Base-by-base conservation (phyloP, 2,113 vertebrate genomes). In the Picathartes gymnocephalus region DNA sequence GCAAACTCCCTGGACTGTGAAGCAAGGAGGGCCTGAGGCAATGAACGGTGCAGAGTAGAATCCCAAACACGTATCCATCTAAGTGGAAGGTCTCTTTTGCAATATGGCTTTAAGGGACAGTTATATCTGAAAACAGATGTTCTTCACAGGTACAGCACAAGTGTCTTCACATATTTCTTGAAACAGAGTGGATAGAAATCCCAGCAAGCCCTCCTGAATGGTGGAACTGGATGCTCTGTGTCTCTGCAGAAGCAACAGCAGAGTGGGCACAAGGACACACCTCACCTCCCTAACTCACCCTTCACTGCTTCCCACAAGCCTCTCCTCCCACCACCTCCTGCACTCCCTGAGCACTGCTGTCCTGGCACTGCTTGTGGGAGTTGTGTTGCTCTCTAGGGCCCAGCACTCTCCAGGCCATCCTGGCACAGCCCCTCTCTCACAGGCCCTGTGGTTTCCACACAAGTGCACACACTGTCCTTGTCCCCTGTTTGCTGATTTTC, bases 31-130 rank as follows among this genome's bases (percentile, higher is more conserved):
- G 40, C 47, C 62, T 17, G 44, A 68, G 35, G 79, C 3, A 1
- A 51, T 3, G 7, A 74, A 47, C 0, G 0, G 30, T 22, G 24
- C 40, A 14, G 18, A 79, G 25, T 22, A 48, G 62, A 84, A 39
- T 30, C 24, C 48, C 30, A 28, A 24, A 28, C 2, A 9, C 2
- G 21, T 0, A 35, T 10, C 35, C 35, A 11, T 2, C 23, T 8
- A 50, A 68, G 70, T 0, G 0, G 25, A 66, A 90, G 35, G 69
- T 42, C 14, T 51, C 60, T 28, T 47, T 19, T 40, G 45, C 56
- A 81, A 58, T 30, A 65, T 3, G 9, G n/a, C n/a, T 80, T 57
- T 65, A 44, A 80, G 28, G 51, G 27, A 48, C 10, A 35, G 19
- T 23, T 40, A 4, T 12, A 28, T 76, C 6, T 57, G 50, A 86